A percentile compares a stretch with the other conserved stretches of the same genome.
Conservation (phyloP, 1,140 invertebrate species). For the Pseudomyrmex gracilis region DNA sequence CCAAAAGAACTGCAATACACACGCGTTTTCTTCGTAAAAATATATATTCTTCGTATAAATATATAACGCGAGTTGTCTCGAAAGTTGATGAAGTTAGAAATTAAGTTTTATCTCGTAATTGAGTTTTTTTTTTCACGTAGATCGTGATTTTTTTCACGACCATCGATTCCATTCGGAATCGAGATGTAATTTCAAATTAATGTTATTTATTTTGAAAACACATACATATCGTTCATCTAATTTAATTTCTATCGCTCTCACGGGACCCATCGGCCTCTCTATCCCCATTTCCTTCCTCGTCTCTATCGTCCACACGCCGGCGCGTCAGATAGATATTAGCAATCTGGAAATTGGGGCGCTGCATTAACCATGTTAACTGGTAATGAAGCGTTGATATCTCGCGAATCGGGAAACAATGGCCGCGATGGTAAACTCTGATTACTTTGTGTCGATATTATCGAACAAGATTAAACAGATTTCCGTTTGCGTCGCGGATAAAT, state of each 20-base stretch:
- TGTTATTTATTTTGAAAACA: background rate
- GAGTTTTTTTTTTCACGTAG: background rate
- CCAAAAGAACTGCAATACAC: no score
- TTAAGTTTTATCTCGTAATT: background rate
- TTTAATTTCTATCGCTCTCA: conserved; percentile 1
- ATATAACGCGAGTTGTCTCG: no score
- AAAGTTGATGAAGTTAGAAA: background rate
- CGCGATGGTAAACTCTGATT: conserved; percentile 15
- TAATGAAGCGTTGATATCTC: conserved; percentile 34
- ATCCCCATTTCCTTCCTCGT: background rate
- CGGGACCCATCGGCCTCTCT: background rate
- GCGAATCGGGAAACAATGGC: conserved; percentile 22
- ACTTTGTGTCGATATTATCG: conserved; percentile 29
- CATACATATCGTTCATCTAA: background rate
- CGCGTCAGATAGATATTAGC: conserved; percentile 12
- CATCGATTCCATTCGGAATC: no score
- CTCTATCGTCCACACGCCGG: background rate
- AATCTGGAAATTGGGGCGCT: conserved; percentile 17
- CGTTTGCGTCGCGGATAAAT: background rate
- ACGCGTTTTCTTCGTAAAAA: no score
- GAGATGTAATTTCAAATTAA: background rate
- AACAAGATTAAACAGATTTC: conserved; percentile 32
- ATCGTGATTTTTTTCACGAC: no score
- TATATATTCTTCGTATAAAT: no score
- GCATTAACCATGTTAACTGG: conserved; percentile 37